Conservation (phyloP, 2,888 invertebrate species). For the Hymenopus coronatus region DNA sequence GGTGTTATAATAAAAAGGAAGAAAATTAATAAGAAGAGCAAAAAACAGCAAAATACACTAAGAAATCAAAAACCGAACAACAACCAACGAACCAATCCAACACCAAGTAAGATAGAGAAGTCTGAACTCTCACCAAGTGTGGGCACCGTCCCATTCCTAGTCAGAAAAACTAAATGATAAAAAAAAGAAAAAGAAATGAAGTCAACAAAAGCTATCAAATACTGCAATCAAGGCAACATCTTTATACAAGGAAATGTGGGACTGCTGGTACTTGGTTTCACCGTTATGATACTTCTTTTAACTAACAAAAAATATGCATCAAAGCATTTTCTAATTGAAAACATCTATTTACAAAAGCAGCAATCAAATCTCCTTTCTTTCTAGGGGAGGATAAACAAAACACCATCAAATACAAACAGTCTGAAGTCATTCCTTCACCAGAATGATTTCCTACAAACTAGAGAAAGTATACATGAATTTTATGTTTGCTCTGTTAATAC, state of each 20-base stretch:
- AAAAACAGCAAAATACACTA: constrained; percentile 29
- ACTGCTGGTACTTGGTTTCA: not conserved
- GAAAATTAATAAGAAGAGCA: constrained; percentile 35
- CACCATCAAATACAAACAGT: not conserved
- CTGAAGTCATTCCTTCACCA: not conserved
- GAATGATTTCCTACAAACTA: not conserved
- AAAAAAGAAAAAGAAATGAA: constrained; percentile 33
- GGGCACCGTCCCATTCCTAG: constrained; percentile 63
- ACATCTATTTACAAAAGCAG: constrained; percentile 13
- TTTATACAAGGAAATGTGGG: not conserved
- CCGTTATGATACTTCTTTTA: not conserved
- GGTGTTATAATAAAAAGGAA: constrained; percentile 13
- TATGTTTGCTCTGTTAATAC: not conserved
- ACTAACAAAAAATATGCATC: constrained; percentile 2
- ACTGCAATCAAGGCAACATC: constrained; percentile 20
- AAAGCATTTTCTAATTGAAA: constrained; percentile 8
- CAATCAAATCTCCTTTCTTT: not conserved
- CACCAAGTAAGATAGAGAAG: constrained; percentile 32
- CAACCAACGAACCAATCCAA: constrained; percentile 32
- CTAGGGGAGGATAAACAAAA: not conserved
- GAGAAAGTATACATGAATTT: not conserved
- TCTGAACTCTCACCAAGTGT: constrained; percentile 61
- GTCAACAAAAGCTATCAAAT: constrained; percentile 34
- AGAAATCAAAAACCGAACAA: constrained; percentile 30
- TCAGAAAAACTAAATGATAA: constrained; percentile 57